Percentiles rank a stretch among this genome's conserved stretches.
phyloP scores from a whole-genome alignment of 2,888 invertebrate species.

The Amphimallon solstitiale region DNA sequence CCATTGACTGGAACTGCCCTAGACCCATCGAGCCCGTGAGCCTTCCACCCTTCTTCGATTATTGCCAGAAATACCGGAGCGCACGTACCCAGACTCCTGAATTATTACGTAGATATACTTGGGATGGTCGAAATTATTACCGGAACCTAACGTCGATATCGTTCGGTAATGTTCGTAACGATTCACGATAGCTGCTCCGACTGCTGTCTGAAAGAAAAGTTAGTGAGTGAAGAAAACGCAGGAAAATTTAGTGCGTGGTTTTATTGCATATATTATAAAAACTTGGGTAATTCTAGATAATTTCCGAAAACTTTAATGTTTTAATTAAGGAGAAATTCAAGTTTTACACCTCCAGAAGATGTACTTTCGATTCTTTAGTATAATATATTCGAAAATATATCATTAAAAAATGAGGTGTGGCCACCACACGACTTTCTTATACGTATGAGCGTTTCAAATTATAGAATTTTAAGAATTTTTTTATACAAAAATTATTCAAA shows the following conservation, averaged over 20 bases:
- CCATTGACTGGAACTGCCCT: constrained; percentile 3
- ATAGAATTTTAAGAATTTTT: no score
- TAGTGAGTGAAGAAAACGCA: background rate
- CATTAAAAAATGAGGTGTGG: no score
- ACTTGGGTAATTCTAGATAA: no score
- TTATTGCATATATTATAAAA: no score
- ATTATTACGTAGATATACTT: constrained; percentile 18
- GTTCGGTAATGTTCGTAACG: background rate
- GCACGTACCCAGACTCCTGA: constrained; percentile 19
- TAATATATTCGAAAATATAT: no score
- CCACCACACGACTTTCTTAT: no score
- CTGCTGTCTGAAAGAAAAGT: background rate
- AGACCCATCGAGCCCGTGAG: background rate
- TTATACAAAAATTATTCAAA: no score
- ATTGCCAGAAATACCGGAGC: constrained; percentile 17
- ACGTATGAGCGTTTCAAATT: no score
- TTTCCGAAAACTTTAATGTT: no score
- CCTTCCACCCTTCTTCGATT: constrained; percentile 3
- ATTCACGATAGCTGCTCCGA: background rate
- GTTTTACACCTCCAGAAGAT: no score
- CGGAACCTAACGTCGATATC: constrained; percentile 3
- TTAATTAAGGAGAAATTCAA: no score
- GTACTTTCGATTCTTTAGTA: no score
- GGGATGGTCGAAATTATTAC: constrained; percentile 19
- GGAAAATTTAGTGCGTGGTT: background rate